A percentile compares a stretch with the other conserved stretches of the same genome.
Evolutionary conservation across 2,797 vertebrate species (phyloP).

Genomic region (Danionella dracula): DNA sequence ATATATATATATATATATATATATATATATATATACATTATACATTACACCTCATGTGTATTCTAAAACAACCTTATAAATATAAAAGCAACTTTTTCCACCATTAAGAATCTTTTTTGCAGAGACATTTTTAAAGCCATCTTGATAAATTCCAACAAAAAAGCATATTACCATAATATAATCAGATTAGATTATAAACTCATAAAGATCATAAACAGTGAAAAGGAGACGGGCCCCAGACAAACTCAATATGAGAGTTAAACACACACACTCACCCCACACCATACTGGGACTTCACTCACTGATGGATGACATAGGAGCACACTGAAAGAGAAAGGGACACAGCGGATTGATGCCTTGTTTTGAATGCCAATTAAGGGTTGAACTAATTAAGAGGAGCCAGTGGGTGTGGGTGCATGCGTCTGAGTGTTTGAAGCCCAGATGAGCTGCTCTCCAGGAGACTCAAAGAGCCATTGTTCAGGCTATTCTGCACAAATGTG

Average conservation of each 20-base stretch:
- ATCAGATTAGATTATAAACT: too few relatives aligned
- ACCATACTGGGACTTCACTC: neutral
- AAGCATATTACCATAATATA: neutral
- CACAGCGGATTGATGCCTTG: constrained; percentile 11
- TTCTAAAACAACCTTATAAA: too few relatives aligned
- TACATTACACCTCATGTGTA: too few relatives aligned
- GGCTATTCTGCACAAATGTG: constrained; percentile 18
- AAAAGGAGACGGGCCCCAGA: neutral
- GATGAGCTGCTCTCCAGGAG: constrained; percentile 37
- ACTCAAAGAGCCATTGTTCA: constrained; percentile 40
- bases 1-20: too few relatives aligned
- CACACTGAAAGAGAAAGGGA: neutral
- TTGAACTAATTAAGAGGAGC: constrained; percentile 40
- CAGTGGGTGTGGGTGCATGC: constrained; percentile 35
- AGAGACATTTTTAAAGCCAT: too few relatives aligned
- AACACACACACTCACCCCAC: neutral
- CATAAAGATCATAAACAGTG: too few relatives aligned
- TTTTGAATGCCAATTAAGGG: constrained; percentile 38
- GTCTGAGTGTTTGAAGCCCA: constrained; percentile 35
- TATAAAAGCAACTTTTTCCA: too few relatives aligned
- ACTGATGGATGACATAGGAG: neutral
- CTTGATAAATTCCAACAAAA: too few relatives aligned
- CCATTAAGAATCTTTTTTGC: too few relatives aligned
- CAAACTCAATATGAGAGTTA: neutral
- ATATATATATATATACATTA: too few relatives aligned